Conservation (phyloP, 2,797 vertebrate species). For the Brachyalestes nurse region DNA sequence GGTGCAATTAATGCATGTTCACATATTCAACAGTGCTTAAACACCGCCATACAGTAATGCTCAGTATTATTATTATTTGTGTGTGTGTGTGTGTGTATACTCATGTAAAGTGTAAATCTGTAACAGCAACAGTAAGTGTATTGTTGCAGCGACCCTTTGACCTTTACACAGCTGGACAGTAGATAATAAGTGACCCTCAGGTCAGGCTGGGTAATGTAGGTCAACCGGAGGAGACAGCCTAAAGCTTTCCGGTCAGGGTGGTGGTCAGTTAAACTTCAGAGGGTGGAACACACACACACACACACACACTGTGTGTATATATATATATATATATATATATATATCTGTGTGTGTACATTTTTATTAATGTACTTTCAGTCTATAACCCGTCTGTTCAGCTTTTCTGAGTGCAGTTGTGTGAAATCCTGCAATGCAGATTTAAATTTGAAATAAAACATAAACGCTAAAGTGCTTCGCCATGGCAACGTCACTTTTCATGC, state of each 20-base stretch:
- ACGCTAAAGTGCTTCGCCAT: background rate
- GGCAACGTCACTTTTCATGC: background rate
- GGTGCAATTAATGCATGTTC: too few relatives aligned
- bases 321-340: too few relatives aligned
- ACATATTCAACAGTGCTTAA: too few relatives aligned
- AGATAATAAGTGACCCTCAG: background rate
- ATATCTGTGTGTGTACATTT: background rate
- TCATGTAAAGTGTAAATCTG: too few relatives aligned
- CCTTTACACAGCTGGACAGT: background rate
- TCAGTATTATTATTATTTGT: too few relatives aligned
- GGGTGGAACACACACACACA: background rate
- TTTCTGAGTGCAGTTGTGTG: too few relatives aligned
- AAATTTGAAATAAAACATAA: background rate
- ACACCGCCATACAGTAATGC: too few relatives aligned
- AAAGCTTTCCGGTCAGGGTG: background rate
- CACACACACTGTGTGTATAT: too few relatives aligned
- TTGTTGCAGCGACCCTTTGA: background rate
- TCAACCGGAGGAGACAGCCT: background rate
- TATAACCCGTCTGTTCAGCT: background rate
- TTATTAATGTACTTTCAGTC: background rate
- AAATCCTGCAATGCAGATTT: too few relatives aligned
- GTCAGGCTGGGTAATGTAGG: background rate
- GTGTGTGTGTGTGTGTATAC: too few relatives aligned
- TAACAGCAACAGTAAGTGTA: background rate
- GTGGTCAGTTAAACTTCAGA: background rate